phyloP scores from a whole-genome alignment of 2,113 vertebrate species.

The Callaeas wilsoni region DNA sequence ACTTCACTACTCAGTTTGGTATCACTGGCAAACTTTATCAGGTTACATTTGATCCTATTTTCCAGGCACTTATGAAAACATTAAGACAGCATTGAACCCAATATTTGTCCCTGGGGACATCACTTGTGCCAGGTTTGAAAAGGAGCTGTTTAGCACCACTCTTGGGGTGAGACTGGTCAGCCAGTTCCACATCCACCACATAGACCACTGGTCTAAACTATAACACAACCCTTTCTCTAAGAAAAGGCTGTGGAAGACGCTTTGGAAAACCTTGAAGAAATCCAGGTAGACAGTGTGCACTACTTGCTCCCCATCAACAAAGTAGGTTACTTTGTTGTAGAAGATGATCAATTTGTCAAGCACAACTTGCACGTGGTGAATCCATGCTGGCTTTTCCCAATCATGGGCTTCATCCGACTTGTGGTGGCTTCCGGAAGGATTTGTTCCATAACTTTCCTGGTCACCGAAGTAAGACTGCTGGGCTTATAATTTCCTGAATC shows the following conservation, averaged over 20 bases:
- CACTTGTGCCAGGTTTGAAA: not conserved
- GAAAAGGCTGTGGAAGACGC: not conserved
- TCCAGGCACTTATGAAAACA: not conserved
- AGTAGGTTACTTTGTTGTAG: not conserved
- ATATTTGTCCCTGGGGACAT: rapidly evolving
- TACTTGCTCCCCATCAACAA: not conserved
- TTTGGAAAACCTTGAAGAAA: not conserved
- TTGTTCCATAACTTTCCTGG: not conserved
- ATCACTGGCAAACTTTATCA: not conserved
- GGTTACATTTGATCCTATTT: not conserved
- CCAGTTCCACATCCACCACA: not conserved
- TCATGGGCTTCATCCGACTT: not conserved
- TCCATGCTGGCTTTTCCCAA: not conserved
- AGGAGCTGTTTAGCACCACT: not conserved
- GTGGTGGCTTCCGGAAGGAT: not conserved
- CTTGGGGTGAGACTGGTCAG: not conserved
- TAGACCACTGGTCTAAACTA: not conserved
- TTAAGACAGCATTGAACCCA: not conserved
- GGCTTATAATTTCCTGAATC: not conserved
- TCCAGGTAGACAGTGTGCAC: not conserved
- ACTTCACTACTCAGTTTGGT: not conserved
- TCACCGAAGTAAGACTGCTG: not conserved
- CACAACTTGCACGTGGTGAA: not conserved
- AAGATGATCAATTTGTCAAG: not conserved
- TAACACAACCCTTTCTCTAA: not conserved